A percentile compares a stretch with the other conserved stretches of the same genome.
Conservation (phyloP, 30 jellyfish, hydroid and myxozoan genomes). For the Phacellophora camtschatica region DNA sequence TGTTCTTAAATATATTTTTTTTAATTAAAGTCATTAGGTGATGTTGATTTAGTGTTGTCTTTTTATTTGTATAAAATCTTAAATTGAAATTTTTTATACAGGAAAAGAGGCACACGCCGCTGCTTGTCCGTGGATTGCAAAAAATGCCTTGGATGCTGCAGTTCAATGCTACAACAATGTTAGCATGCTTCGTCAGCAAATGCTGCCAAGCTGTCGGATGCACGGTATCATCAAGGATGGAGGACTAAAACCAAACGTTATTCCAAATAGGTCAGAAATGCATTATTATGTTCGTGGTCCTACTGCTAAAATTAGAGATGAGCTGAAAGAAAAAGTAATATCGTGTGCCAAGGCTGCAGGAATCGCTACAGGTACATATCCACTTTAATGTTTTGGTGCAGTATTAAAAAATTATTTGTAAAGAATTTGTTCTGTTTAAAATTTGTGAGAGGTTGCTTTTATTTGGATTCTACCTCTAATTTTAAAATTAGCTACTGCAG, state of each 20-base stretch:
- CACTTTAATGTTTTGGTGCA: too few relatives aligned
- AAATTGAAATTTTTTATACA: too few relatives aligned
- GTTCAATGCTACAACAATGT: constrained; percentile 74
- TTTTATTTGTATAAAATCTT: too few relatives aligned
- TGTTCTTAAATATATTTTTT: too few relatives aligned
- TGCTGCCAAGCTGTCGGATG: constrained; percentile 61
- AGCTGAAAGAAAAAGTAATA: constrained; percentile 11
- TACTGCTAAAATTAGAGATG: constrained; percentile 23
- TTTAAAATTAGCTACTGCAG: too few relatives aligned
- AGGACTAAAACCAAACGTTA: constrained; percentile 77
- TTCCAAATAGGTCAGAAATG: constrained; percentile 71
- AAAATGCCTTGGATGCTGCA: constrained; percentile 93
- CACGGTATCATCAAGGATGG: constrained; percentile 84
- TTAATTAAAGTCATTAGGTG: too few relatives aligned
- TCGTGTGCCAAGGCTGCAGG: constrained; percentile 87
- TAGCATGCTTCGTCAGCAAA: constrained; percentile 87
- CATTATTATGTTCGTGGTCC: constrained; percentile 42
- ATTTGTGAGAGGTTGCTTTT: too few relatives aligned
- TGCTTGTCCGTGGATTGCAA: constrained; percentile 89
- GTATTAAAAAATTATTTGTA: too few relatives aligned
- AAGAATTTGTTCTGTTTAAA: too few relatives aligned
- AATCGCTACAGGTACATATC: constrained; percentile 65
- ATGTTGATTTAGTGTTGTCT: too few relatives aligned
- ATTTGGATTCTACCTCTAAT: too few relatives aligned
- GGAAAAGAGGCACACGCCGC: constrained; percentile 89